These are phyloP conservation scores for Petrolisthes cinctipes DNA, from an alignment of 2,888 invertebrate species.

Conservation along the genomic window DNA sequence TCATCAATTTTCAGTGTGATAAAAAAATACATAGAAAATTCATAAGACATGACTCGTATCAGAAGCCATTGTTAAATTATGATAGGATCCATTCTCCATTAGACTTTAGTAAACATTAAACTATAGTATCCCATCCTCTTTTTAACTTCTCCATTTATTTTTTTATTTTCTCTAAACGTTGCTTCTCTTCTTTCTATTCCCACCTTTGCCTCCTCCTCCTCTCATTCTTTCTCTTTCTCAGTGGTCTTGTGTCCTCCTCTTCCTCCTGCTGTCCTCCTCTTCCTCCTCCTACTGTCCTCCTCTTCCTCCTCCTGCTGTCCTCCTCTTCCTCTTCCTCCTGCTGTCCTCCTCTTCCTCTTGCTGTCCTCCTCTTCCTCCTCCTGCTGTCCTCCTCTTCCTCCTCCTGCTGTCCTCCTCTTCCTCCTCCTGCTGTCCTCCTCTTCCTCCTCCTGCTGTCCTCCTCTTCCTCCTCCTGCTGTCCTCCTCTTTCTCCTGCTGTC, in stretches of 20 bases:
- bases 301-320: too few relatives aligned
- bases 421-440: background rate
- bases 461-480: too few relatives aligned
- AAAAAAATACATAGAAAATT: too few relatives aligned
- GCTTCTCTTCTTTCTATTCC: background rate
- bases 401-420: background rate
- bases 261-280: background rate
- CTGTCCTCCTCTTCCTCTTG: background rate
- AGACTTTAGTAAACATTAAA: too few relatives aligned
- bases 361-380: background rate
- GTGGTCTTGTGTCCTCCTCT: background rate
- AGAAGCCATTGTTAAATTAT: too few relatives aligned
- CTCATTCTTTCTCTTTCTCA: background rate
- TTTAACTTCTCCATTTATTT: background rate
- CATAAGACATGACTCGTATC: too few relatives aligned
- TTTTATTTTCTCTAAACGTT: background rate
- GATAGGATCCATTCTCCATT: too few relatives aligned
- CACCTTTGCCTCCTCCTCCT: background rate
- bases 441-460: constrained; percentile 18
- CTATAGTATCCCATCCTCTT: background rate
- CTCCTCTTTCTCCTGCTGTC: background rate
- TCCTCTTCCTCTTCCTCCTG: background rate
- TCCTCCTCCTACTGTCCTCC: background rate
- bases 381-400: background rate
- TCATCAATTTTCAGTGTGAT: too few relatives aligned